phyloP scores from a whole-genome alignment of 2,113 vertebrate species.

The Hystrix cristata region DNA sequence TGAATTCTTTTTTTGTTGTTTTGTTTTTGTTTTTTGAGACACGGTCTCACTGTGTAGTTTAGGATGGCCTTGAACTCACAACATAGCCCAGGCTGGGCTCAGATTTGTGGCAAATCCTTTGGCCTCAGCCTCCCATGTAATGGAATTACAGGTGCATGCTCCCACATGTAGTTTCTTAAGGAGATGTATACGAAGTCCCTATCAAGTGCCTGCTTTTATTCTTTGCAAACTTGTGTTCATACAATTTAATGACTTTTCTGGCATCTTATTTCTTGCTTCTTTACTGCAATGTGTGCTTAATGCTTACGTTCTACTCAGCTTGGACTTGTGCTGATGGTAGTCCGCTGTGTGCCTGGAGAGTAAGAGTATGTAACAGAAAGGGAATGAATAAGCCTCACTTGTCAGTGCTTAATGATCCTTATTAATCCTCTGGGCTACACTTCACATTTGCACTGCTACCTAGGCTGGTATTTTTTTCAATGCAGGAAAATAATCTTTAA shows the following conservation, averaged over 20 bases:
- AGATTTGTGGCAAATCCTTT: background rate
- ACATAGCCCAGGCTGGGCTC: background rate
- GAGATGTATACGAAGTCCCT: background rate
- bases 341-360: conserved; percentile 61
- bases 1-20: background rate
- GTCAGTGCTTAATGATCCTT: conserved; percentile 69
- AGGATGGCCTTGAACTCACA: background rate
- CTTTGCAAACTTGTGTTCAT: background rate
- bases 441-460: conserved; percentile 43
- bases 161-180: background rate
- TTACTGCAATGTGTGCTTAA: conserved; percentile 12
- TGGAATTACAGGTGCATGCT: background rate
- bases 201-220: background rate
- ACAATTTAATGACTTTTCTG: background rate
- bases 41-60: background rate
- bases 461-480: conserved; percentile 8
- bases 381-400: conserved; percentile 72
- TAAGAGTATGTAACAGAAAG: conserved; percentile 64
- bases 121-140: background rate
- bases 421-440: conserved; percentile 61
- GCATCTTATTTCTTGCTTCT: background rate
- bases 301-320: background rate
- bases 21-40: too few relatives aligned
- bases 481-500: conserved; percentile 66
- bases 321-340: conserved; percentile 29